Base-by-base conservation (phyloP, 2,797 vertebrate genomes). In the Spea hammondii region DNA sequence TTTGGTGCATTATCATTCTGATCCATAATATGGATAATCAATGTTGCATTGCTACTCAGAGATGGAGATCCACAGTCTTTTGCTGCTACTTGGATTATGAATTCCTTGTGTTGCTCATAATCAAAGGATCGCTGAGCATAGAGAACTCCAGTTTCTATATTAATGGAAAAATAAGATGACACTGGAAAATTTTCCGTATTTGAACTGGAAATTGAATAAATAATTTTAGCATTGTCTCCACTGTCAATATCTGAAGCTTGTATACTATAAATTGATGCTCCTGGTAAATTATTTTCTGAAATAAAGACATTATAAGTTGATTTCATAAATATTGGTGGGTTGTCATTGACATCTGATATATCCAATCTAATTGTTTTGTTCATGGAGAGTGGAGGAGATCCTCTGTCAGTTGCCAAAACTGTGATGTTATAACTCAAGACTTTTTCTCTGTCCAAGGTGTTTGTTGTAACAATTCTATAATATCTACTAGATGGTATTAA, bases 261-360 rank as follows among this genome's bases (percentile, higher is more conserved):
- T n/a, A 79, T 11, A 14, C 65, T 73, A 65, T 73, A 73, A 8
- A 79, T 62, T 46, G 77, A 79, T 9, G 54, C 54, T 51, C 70
- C 77, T 60, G 77, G 77, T 68, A 74, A 68, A 17, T 79, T 79
- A 10, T 79, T 79, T n/a, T 73, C 77, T 51, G 46, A 54, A 5
- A 79, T 17, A 62, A 67, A 73, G 7, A 17, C 50, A 14, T 14
- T 32, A 68, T 74, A 62, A 82, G 49, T 5, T 8, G 59, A 45
- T 50, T 78, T 73, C 6, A 10, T 12, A 75, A 94, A 94, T 7
- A 88, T 73, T 0, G 93, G 93, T 0, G 88, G 82, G 0, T 94
- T 93, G 68, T 94, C 93, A 54, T 94, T 94, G 6, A 94, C 86
- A 0, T 95, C 94, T 57, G 89, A 91, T 1, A 94, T 89, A 50